phyloP scores from a whole-genome alignment of 30 jellyfish, hydroid and myxozoan species.

The Phacellophora camtschatica region DNA sequence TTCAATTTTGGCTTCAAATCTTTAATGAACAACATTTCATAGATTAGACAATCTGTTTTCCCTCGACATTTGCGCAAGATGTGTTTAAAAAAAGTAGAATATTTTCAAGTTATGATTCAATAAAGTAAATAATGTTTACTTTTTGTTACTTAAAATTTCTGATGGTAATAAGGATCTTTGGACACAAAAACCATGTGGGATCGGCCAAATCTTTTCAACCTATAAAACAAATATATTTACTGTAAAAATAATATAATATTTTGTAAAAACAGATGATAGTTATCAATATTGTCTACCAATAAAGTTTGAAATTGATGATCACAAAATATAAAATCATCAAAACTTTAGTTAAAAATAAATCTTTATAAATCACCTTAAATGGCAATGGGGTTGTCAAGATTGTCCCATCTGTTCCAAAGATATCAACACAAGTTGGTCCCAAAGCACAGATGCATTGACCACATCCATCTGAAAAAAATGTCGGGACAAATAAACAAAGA shows the following conservation, averaged over 20 bases:
- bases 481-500: background rate
- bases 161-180: slow-evolving; percentile 48
- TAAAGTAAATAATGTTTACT: slow-evolving; percentile 3
- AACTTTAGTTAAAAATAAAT: background rate
- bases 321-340: background rate
- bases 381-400: slow-evolving; percentile 68
- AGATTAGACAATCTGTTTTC: too few species aligned
- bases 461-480: slow-evolving; percentile 5
- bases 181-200: slow-evolving; percentile 79
- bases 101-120: background rate
- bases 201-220: slow-evolving; percentile 76
- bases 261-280: too few species aligned
- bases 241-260: too few species aligned
- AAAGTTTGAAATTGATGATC: background rate
- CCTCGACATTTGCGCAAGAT: too few species aligned
- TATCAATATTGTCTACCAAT: too few species aligned
- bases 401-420: slow-evolving; percentile 69
- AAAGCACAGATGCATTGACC: slow-evolving; percentile 53
- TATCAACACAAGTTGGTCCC: slow-evolving; percentile 57
- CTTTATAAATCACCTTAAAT: slow-evolving; percentile 41
- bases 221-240: background rate
- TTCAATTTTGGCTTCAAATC: too few species aligned
- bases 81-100: background rate
- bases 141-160: slow-evolving; percentile 5
- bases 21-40: too few species aligned